Conservation (phyloP, 2,113 vertebrate genomes). For the Globicephala melas region DNA sequence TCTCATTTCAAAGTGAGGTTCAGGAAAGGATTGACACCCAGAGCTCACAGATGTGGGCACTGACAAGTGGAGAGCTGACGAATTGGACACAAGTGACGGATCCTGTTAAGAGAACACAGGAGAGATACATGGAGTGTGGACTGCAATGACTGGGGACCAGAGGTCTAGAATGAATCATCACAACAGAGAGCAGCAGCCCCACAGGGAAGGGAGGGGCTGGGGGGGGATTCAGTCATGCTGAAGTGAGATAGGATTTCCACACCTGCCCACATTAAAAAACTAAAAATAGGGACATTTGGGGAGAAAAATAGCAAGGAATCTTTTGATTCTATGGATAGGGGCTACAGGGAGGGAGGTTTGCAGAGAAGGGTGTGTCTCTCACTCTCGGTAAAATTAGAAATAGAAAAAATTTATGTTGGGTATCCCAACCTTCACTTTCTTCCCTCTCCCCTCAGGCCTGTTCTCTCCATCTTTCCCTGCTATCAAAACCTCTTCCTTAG, state of each 20-base stretch:
- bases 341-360: neutral
- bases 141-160: conserved; percentile 34
- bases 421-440: neutral
- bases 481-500: neutral
- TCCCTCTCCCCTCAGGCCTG: neutral
- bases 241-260: conserved; percentile 72
- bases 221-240: conserved; percentile 64
- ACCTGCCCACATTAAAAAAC: conserved; percentile 63
- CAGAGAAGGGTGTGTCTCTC: conserved; percentile 9
- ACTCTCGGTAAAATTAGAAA: conserved; percentile 14
- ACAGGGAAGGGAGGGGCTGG: conserved; percentile 37
- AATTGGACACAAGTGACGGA: neutral
- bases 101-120: neutral
- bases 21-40: neutral
- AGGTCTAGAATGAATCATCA: conserved; percentile 73
- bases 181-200: conserved; percentile 48
- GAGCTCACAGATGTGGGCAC: neutral
- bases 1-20: neutral
- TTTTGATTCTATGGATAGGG: conserved; percentile 46
- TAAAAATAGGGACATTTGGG: conserved; percentile 68
- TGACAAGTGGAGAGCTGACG: neutral
- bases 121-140: neutral
- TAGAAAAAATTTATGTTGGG: conserved; percentile 12
- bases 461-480: neutral
- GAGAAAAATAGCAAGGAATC: conserved; percentile 49